Base-by-base conservation (phyloP, 2,113 vertebrate genomes). In the Brachyhypopomus gauderio region DNA sequence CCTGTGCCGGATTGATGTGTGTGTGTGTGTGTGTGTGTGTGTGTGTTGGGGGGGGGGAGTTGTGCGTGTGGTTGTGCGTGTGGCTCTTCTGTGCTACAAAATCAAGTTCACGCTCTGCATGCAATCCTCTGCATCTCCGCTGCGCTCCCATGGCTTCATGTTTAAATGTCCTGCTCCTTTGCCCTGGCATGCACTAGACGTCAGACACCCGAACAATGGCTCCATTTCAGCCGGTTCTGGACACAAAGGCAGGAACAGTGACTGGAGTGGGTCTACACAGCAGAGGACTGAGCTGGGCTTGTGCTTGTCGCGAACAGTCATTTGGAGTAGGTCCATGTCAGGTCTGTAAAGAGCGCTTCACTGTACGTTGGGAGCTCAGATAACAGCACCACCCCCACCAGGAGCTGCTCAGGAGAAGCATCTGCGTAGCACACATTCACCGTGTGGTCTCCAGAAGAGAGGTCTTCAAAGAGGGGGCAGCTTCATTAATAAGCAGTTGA, bases 181-280 rank as follows among this genome's bases (percentile, higher is more conserved):
- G 19, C 11, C 30, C 70, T 48, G 30, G 45, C 64, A 69, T 76
- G 71, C 69, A 45, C 58, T 69, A 70, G 78, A 82, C 77, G 67
- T 83, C 80, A 63, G 52, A 75, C 22, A 11, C 59, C 78, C 70
- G 52, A 86, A 89, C 88, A 89, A 91, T 60, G 66, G 64, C 78
- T 79, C 79, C 41, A 74, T 89, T 89, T 81, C 83, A 79, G 69
- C 30, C 59, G 62, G 64, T n/a, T 79, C 30, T 84, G 84, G 55
- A 82, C 85, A 84, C 78, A 87, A 85, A 80, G 71, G 72, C 71
- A 72, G 12, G 52, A 82, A 64, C 62, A 59, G 77, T 75, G 81
- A 77, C 59, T 79, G 23, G 78, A 76, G 74, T 81, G 76, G 38
- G 69, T 41, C 77, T 72, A 75, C 58, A 70, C 75, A 58, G 70